Base-by-base conservation (phyloP, 2,113 vertebrate species). In the Bettongia penicillata region DNA sequence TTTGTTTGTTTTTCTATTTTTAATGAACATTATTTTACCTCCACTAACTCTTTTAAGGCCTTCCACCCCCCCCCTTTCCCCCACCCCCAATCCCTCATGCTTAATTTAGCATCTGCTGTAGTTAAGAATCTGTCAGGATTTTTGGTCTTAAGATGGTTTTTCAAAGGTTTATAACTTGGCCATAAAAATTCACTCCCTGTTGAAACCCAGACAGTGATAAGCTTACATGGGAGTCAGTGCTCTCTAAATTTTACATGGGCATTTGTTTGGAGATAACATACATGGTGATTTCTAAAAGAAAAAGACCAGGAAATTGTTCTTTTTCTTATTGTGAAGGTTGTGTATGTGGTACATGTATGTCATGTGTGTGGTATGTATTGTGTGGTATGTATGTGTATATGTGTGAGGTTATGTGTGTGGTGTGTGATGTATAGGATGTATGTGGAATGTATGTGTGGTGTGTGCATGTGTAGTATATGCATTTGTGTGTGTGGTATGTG, bases 1-100 rank as follows among this genome's bases (percentile, higher is more conserved):
- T 97, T 97, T 97, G 98, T 99, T 94, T 98, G 98, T 99, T 98
- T 99, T 99, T 98, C 98, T 98, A 97, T 98, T 98, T 99, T 99
- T 98, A 98, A 99, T 98, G 98, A 98, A 98, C 98, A 96, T 98
- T 98, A 98, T 98, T 98, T 99, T 98, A 98, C 98, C 98, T 98
- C 98, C 96, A 51, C 98, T 97, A 98, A 98, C 98, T 98, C 97
- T 91, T 97, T 98, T 96, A 98, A 97, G 93, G 96, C 95, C 51
- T 94, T 91, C 5, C 0, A 90, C 47, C 43, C 3, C 47, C 3
- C 47, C 16, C 3, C 50, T 12, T 19, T 31, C 16, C 68, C 49
- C 97, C 96, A 95, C 43, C 6, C 96, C 96, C 97, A 98, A 97
- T 97, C 98, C 97, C 94, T 97, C 0, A 51, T 98, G 97, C 98